Conservation (phyloP, 2,888 invertebrate species). For the Caenorhabditis auriculariae region DNA sequence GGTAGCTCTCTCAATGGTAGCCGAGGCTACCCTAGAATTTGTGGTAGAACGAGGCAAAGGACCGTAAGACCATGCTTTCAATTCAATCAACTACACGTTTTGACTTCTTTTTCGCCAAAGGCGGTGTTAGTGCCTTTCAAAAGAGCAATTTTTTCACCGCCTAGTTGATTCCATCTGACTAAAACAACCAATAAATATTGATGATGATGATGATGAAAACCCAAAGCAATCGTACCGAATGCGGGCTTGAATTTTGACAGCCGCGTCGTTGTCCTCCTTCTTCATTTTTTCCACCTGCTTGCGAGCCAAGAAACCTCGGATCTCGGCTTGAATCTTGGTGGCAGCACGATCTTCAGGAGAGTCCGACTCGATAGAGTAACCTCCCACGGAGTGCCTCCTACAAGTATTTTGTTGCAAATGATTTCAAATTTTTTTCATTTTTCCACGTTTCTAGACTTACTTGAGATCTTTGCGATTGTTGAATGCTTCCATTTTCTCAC, state of each 20-base stretch:
- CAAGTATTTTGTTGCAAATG: constrained; percentile 1
- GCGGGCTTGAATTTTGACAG: constrained; percentile 87
- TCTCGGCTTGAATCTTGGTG: constrained; percentile 58
- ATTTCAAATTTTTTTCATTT: not conserved
- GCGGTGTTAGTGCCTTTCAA: too few species aligned
- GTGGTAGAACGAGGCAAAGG: too few species aligned
- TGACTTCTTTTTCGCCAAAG: too few species aligned
- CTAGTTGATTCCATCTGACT: too few species aligned
- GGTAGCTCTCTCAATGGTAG: too few species aligned
- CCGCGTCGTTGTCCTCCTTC: constrained; percentile 84
- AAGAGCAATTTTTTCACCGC: too few species aligned
- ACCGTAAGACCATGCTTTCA: too few species aligned
- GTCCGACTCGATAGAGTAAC: constrained; percentile 48
- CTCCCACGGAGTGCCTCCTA: constrained; percentile 60
- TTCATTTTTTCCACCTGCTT: constrained; percentile 69
- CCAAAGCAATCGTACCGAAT: constrained; percentile 70
- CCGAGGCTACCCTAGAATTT: too few species aligned
- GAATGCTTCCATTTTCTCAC: constrained; percentile 46
- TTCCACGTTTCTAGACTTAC: constrained; percentile 25
- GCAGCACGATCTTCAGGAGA: constrained; percentile 62
- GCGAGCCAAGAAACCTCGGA: constrained; percentile 58
- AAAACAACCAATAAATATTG: not conserved
- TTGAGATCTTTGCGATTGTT: constrained; percentile 60
- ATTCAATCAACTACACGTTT: too few species aligned
- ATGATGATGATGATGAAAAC: not conserved